A percentile compares a stretch with the other conserved stretches of the same genome.
These are phyloP conservation scores for Lepilemur septentrionalis DNA, from an alignment of 2,797 vertebrate genomes.

Conservation along the genomic window DNA sequence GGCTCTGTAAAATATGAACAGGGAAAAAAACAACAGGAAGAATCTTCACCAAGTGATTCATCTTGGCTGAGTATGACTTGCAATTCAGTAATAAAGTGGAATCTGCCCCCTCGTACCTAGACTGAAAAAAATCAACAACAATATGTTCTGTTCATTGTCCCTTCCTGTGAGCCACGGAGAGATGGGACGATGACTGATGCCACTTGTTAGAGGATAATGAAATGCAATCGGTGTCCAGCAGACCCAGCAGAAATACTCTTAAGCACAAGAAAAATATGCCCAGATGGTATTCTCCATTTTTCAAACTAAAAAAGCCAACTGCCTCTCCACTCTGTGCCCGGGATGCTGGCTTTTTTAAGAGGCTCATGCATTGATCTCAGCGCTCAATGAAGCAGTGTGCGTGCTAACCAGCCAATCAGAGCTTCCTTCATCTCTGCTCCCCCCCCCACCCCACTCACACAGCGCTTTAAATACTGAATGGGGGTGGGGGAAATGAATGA, in stretches of 20 bases:
- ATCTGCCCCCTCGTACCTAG: not conserved
- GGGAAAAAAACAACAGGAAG: not conserved
- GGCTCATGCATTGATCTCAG: not conserved
- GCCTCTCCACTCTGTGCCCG: not conserved
- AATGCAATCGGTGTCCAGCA: constrained; percentile 31
- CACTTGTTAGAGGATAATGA: constrained; percentile 48
- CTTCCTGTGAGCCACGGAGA: not conserved
- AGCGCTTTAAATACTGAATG: not conserved
- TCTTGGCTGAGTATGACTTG: not conserved
- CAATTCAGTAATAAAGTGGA: constrained; percentile 33
- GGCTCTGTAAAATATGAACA: constrained; percentile 39
- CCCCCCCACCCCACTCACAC: too few species aligned
- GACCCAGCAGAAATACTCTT: constrained; percentile 12
- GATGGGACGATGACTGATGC: not conserved
- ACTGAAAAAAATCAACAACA: constrained; percentile 14
- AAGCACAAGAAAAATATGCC: constrained; percentile 31
- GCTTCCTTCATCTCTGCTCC: not conserved
- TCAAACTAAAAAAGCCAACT: not conserved
- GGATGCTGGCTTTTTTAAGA: not conserved
- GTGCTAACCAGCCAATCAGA: not conserved
- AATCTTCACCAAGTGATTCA: not conserved
- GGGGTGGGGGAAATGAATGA: not conserved
- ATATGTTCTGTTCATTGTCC: not conserved
- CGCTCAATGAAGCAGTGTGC: not conserved
- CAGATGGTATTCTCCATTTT: constrained; percentile 3